Conservation (phyloP, 2,797 vertebrate genomes). For the Chaunax sp. region DNA sequence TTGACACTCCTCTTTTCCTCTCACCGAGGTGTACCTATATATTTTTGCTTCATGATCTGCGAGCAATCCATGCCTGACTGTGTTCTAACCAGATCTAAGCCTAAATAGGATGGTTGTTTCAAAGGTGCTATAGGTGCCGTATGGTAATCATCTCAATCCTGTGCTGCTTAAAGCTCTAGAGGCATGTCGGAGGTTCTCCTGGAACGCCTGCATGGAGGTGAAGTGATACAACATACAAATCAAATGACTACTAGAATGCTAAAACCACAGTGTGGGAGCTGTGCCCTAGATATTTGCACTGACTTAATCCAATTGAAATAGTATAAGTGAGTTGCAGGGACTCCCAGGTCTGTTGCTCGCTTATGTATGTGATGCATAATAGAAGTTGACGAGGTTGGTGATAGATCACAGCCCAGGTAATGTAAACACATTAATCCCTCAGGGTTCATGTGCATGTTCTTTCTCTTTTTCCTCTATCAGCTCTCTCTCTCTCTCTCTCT, state of each 20-base stretch:
- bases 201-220: slow-evolving; percentile 62
- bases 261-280: slow-evolving; percentile 73
- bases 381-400: slow-evolving; percentile 83
- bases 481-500: slow-evolving; percentile 26
- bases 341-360: slow-evolving; percentile 74
- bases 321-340: slow-evolving; percentile 77
- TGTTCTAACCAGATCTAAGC: slow-evolving; percentile 38
- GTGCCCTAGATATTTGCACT: slow-evolving; percentile 73
- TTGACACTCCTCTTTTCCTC: slow-evolving; percentile 34
- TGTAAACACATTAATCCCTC: slow-evolving; percentile 84
- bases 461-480: slow-evolving; percentile 56
- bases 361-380: slow-evolving; percentile 82
- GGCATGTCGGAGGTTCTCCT: slow-evolving; percentile 56
- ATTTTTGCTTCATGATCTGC: slow-evolving; percentile 54
- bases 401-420: slow-evolving; percentile 85
- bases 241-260: slow-evolving; percentile 73
- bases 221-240: slow-evolving; percentile 73
- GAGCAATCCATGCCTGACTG: slow-evolving; percentile 21
- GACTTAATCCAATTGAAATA: slow-evolving; percentile 78
- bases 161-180: slow-evolving; percentile 49
- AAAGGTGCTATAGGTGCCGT: slow-evolving; percentile 61
- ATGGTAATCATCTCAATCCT: slow-evolving; percentile 58
- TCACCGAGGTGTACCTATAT: slow-evolving; percentile 44
- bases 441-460: slow-evolving; percentile 74
- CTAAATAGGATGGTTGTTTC: slow-evolving; percentile 48